A percentile compares a stretch with the other conserved stretches of the same genome.
Evolutionary conservation across 2,888 invertebrate genomes (phyloP).

Genomic region (Aromia moschata): DNA sequence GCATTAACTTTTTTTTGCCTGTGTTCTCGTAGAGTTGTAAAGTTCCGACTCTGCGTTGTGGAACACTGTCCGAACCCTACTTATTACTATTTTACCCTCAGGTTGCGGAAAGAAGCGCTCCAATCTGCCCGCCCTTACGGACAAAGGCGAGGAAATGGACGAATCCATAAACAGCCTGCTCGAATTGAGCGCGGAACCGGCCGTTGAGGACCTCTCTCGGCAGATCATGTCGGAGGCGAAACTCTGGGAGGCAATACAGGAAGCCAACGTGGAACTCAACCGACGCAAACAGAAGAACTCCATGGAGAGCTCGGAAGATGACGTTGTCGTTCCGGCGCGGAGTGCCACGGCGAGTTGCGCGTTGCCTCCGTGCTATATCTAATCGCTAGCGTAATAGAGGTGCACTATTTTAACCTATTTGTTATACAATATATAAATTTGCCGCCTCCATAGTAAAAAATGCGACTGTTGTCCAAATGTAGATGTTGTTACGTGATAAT

Average conservation of each 20-base stretch:
- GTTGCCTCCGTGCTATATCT: conserved; percentile 59
- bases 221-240: conserved; percentile 83
- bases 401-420: no score
- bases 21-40: no score
- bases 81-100: no score
- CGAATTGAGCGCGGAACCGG: conserved; percentile 75
- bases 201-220: conserved; percentile 78
- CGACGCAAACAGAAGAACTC: conserved; percentile 67
- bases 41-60: no score
- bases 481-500: no score
- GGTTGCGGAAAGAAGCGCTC: conserved; percentile 81
- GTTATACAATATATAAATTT: no score
- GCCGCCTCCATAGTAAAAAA: no score
- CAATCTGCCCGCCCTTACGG: conserved; percentile 58
- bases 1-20: no score
- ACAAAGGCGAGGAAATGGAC: conserved; percentile 66
- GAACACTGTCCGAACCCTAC: no score
- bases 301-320: conserved; percentile 57
- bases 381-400: conserved; percentile 16
- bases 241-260: conserved; percentile 82
- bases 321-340: conserved; percentile 49
- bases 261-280: conserved; percentile 76
- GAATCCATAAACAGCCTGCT: conserved; percentile 73
- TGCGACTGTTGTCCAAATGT: no score
- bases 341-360: conserved; percentile 59